These are phyloP conservation scores for Ophion costatus DNA, from an alignment of 2,888 invertebrate genomes.

Conservation along the genomic window DNA sequence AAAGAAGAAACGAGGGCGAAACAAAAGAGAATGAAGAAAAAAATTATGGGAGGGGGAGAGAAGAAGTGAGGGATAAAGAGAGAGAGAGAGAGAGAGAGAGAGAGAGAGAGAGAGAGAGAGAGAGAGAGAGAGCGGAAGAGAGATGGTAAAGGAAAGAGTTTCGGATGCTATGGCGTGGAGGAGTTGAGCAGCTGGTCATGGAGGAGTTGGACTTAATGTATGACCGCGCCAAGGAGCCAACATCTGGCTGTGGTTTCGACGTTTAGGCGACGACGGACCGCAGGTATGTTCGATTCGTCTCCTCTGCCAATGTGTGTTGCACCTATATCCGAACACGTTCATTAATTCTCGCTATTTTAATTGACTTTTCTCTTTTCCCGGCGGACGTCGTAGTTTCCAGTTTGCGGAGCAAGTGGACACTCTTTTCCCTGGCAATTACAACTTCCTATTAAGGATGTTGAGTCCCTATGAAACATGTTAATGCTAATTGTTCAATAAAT, in stretches of 20 bases:
- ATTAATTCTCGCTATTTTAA: conserved; percentile 3
- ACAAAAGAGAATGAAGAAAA: background rate
- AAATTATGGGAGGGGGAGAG: conserved; percentile 9
- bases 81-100: conserved; percentile 16
- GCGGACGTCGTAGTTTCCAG: too few relatives aligned
- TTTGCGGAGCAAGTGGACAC: too few relatives aligned
- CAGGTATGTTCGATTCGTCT: conserved; percentile 70
- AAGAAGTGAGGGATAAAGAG: conserved; percentile 57
- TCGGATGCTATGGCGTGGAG: conserved; percentile 51
- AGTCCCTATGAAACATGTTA: too few relatives aligned
- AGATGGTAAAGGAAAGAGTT: conserved; percentile 51
- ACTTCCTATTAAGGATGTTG: too few relatives aligned
- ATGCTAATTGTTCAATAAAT: too few relatives aligned
- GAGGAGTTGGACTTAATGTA: conserved; percentile 64
- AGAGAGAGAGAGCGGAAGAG: conserved; percentile 42
- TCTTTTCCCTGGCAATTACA: too few relatives aligned
- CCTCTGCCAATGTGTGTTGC: conserved; percentile 43
- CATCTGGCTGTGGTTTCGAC: conserved; percentile 82
- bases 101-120: conserved; percentile 42
- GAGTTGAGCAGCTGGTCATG: conserved; percentile 67
- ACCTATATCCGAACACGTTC: conserved; percentile 14
- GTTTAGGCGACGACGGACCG: conserved; percentile 78
- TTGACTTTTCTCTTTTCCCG: background rate
- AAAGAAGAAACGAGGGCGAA: conserved; percentile 2
- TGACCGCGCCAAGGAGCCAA: conserved; percentile 68